phyloP scores from a whole-genome alignment of 2,797 vertebrate species.

The Oreochromis grahami region DNA sequence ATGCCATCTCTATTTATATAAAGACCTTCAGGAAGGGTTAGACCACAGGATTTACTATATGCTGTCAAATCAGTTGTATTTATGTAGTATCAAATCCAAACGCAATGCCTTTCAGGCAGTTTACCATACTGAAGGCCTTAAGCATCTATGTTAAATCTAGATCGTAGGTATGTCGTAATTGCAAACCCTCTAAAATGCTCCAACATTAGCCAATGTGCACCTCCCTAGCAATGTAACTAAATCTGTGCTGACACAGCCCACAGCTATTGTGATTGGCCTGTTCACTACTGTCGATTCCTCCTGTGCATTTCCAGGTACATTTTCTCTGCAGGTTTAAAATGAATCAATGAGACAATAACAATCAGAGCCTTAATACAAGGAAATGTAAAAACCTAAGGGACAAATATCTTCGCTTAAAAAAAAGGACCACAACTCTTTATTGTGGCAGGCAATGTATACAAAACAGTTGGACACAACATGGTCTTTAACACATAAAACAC shows the following conservation, averaged over 20 bases:
- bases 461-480: fast-evolving
- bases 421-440: neutral
- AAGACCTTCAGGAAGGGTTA: neutral
- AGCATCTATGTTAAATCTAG: neutral
- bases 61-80: neutral
- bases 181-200: neutral
- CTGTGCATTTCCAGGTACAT: neutral
- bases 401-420: fast-evolving
- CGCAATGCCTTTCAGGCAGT: neutral
- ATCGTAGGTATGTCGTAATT: fast-evolving
- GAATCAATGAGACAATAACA: neutral
- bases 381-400: neutral
- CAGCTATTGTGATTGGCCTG: neutral
- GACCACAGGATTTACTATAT: neutral
- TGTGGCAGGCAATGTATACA: fast-evolving
- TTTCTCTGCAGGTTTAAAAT: neutral
- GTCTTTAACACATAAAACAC: neutral
- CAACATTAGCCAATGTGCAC: neutral
- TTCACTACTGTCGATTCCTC: neutral
- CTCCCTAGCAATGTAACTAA: fast-evolving
- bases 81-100: neutral
- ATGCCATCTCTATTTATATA: neutral
- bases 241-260: neutral
- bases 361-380: neutral
- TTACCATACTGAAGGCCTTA: neutral